These are phyloP conservation scores for Oreocharis arfaki DNA, from an alignment of 2,113 vertebrate genomes.

Conservation along the genomic window DNA sequence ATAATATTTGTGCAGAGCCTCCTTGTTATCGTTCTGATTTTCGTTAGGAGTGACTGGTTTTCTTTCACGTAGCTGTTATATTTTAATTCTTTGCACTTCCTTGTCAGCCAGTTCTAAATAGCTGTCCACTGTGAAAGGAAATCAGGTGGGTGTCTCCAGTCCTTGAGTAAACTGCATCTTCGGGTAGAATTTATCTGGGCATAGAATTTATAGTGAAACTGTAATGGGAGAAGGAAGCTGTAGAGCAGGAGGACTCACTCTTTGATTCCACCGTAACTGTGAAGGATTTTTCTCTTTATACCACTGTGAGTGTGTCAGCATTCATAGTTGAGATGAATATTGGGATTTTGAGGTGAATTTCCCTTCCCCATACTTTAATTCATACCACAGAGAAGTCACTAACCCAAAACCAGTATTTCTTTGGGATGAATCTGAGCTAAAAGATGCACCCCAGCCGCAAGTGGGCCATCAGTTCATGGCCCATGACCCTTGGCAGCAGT, in stretches of 20 bases:
- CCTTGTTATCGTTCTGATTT: not conserved
- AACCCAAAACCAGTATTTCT: not conserved
- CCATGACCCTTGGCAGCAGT: not conserved
- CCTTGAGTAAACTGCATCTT: not conserved
- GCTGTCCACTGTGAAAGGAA: not conserved
- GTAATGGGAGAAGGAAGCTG: not conserved
- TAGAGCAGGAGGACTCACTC: not conserved
- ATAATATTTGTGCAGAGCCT: not conserved
- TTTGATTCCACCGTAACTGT: not conserved
- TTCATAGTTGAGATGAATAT: not conserved
- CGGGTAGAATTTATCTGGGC: not conserved
- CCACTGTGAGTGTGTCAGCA: accelerated
- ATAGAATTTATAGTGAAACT: not conserved
- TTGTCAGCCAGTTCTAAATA: not conserved
- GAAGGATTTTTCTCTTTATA: not conserved
- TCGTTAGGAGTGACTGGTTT: not conserved
- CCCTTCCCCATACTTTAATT: not conserved
- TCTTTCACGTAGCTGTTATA: not conserved
- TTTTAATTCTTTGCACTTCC: not conserved
- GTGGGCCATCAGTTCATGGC: not conserved
- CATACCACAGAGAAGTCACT: not conserved
- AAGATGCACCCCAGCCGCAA: not conserved
- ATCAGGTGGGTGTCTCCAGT: not conserved
- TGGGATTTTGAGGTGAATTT: not conserved
- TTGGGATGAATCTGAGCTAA: not conserved